Evolutionary conservation across 2,113 vertebrate genomes (phyloP).

Genomic region (Pogonocichla stellata): DNA sequence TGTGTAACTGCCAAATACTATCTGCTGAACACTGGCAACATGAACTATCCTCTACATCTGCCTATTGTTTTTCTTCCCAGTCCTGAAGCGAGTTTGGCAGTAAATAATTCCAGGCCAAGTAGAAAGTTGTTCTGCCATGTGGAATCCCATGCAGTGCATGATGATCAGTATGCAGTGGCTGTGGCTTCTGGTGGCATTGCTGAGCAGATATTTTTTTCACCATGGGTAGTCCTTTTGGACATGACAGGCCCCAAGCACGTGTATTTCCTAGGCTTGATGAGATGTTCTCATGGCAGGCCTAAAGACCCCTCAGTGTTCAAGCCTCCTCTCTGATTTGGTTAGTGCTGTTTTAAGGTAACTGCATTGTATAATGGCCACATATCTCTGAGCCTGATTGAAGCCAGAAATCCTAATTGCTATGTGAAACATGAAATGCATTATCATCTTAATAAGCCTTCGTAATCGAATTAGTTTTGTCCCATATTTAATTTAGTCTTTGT

Average conservation of each 20-base stretch:
- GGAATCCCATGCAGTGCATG: constrained; percentile 18
- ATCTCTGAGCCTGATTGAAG: constrained; percentile 39
- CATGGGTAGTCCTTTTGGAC: constrained; percentile 45
- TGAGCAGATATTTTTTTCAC: constrained; percentile 63
- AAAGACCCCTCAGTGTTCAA: not conserved
- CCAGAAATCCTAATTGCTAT: constrained; percentile 45
- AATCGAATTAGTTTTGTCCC: constrained; percentile 53
- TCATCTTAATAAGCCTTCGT: not conserved
- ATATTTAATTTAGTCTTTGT: constrained; percentile 57
- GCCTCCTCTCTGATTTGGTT: not conserved
- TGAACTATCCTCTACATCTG: not conserved
- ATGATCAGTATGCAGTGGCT: constrained; percentile 43
- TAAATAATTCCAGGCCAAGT: not conserved
- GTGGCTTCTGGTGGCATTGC: constrained; percentile 63
- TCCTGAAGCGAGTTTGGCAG: constrained; percentile 39
- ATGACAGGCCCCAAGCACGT: not conserved
- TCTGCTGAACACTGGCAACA: constrained; percentile 47
- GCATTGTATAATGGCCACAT: not conserved
- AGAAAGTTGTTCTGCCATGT: constrained; percentile 35
- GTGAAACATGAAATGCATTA: constrained; percentile 52
- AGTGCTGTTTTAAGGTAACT: constrained; percentile 27
- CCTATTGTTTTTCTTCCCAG: constrained; percentile 10
- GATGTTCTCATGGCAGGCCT: not conserved
- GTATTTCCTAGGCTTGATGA: not conserved
- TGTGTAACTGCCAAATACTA: constrained; percentile 63